Base-by-base conservation (phyloP, 2,888 invertebrate genomes). In the Marronus borbonicus region DNA sequence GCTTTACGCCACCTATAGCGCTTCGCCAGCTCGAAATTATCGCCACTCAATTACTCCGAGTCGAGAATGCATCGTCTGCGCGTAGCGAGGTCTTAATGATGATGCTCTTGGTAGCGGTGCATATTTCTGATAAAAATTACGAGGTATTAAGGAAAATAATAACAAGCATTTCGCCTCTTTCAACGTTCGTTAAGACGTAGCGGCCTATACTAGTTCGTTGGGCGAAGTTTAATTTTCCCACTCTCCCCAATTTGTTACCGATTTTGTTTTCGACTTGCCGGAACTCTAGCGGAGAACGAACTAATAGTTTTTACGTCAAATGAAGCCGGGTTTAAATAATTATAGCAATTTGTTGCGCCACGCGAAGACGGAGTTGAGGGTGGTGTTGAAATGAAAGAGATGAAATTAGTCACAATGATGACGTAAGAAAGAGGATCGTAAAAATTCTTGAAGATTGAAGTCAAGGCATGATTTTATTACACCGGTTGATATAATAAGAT, bases 281-380 rank as follows among this genome's bases (percentile, higher is more conserved):
- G 28, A 20, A 20, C 20, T 14, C 3, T n/a, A 14, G 65, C 65
- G 7, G 39, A 39, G 14, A 20, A 36, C 39, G 39, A 14, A 65
- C 8, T 62, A 17, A 17, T n/a, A 10, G 39, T 65, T 65, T 65
- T 65, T 65, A 39, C 20, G 60, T 12, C 60, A 28, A 60, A 68
- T 68, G 12, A 44, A 44, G 20, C 17, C 24, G 20, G 68, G 44
- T 68, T 68, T 68, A 68, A 68, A 68, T 44, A 24, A 68, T 68
- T 68, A 49, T 44, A 3, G 50, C 14, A n/a, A 68, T 68, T 68
- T 68, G 50, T 68, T 55, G n/a, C 17, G 5, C 17, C 44, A 44
- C 44, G 8, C 44, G 10, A 44, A 8, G 12, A 44, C 44, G 8
- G 10, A 44, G 36, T 65, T 39, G 31, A 12, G 14, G 14, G 4